phyloP scores from a whole-genome alignment of 2,888 invertebrate genomes.

The Megaustenia siamemsis region DNA sequence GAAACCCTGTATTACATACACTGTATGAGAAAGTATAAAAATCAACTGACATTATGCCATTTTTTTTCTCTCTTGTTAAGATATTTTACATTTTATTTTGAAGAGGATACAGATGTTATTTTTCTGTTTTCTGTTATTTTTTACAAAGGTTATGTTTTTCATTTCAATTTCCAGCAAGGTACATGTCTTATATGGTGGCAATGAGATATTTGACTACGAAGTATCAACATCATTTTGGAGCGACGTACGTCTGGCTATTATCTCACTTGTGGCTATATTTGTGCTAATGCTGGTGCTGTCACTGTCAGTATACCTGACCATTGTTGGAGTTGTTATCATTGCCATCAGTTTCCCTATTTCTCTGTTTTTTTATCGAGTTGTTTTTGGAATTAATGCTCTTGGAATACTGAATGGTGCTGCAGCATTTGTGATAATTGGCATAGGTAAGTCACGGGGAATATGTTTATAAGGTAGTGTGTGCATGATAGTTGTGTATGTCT shows the following conservation, averaged over 20 bases:
- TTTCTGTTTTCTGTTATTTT: too few relatives aligned
- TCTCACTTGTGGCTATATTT: conserved; percentile 68
- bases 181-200: conserved; percentile 76
- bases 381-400: conserved; percentile 69
- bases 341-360: conserved; percentile 75
- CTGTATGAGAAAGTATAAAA: too few relatives aligned
- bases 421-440: conserved; percentile 78
- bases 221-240: conserved; percentile 75
- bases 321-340: conserved; percentile 72
- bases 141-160: too few relatives aligned
- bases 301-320: conserved; percentile 74
- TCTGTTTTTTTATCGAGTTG: conserved; percentile 74
- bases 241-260: conserved; percentile 72
- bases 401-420: conserved; percentile 78
- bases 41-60: too few relatives aligned
- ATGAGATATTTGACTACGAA: conserved; percentile 77
- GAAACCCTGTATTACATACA: too few relatives aligned
- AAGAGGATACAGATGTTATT: too few relatives aligned
- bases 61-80: too few relatives aligned
- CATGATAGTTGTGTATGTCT: too few relatives aligned
- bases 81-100: too few relatives aligned
- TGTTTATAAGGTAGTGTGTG: too few relatives aligned
- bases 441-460: conserved; percentile 71
- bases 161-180: conserved; percentile 74
- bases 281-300: conserved; percentile 75